phyloP scores from a whole-genome alignment of 2,888 invertebrate species.

The Synergus itoensis region DNA sequence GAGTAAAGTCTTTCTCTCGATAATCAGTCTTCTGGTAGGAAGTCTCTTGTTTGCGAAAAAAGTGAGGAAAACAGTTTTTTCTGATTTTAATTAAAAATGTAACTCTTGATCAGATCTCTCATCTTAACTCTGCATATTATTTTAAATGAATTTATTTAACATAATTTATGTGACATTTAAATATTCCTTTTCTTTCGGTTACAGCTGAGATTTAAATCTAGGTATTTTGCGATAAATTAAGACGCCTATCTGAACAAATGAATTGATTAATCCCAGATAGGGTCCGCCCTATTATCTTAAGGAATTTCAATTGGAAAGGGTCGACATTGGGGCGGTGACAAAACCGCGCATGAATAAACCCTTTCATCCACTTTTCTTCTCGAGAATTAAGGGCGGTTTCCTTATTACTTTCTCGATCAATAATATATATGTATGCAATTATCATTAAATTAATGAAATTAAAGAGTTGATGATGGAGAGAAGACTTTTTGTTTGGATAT shows the following conservation, averaged over 20 bases:
- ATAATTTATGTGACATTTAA: neutral
- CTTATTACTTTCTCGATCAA: neutral
- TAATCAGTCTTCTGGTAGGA: constrained; percentile 1
- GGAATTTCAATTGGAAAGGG: constrained; percentile 11
- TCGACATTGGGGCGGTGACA: constrained; percentile 44
- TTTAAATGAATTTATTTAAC: neutral
- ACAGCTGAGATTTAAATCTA: neutral
- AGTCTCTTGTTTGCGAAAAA: neutral
- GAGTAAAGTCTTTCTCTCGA: constrained; percentile 8
- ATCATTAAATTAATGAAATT: constrained; percentile 15
- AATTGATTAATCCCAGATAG: constrained; percentile 22
- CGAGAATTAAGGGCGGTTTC: constrained; percentile 50
- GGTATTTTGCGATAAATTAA: neutral
- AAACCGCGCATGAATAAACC: constrained; percentile 56
- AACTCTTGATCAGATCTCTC: neutral
- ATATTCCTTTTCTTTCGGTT: neutral
- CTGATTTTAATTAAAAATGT: neutral
- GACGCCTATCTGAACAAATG: neutral
- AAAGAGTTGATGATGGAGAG: neutral
- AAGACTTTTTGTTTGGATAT: constrained; percentile 35
- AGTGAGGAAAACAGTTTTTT: neutral
- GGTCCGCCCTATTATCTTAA: constrained; percentile 16
- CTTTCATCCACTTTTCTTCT: constrained; percentile 15
- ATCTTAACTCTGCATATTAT: neutral
- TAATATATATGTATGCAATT: neutral